phyloP scores from a whole-genome alignment of 2,113 vertebrate species.

The Zosterops borbonicus region DNA sequence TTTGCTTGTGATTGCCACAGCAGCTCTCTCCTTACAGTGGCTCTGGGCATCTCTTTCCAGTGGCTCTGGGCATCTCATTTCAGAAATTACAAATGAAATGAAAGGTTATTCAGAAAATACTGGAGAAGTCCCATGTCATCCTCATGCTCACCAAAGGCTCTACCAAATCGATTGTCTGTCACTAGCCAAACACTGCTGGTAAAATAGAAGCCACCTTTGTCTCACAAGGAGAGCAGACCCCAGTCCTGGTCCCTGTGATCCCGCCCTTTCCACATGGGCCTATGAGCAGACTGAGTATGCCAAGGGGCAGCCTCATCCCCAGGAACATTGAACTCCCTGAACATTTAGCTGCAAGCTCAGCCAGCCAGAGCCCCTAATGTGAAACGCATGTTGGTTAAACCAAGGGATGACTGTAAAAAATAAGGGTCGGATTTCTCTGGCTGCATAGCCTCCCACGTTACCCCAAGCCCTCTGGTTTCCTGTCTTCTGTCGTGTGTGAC shows the following conservation, averaged over 20 bases:
- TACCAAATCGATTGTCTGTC: not conserved
- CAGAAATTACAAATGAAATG: not conserved
- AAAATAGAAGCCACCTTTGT: not conserved
- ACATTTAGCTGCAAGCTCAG: not conserved
- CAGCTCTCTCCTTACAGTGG: not conserved
- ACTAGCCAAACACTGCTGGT: not conserved
- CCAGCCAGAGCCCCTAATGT: not conserved
- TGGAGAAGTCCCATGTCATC: not conserved
- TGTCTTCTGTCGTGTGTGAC: slow-evolving; percentile 38
- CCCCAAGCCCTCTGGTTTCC: slow-evolving; percentile 7
- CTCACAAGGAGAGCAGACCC: not conserved
- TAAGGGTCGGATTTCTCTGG: not conserved
- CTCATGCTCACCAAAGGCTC: not conserved
- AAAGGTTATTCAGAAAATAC: not conserved
- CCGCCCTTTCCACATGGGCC: fast-evolving
- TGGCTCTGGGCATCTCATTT: not conserved
- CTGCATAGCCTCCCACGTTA: slow-evolving; percentile 11
- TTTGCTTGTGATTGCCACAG: fast-evolving
- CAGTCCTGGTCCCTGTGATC: not conserved
- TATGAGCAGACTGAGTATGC: fast-evolving
- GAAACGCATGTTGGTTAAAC: not conserved
- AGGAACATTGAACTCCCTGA: not conserved
- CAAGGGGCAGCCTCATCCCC: not conserved
- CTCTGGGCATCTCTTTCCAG: not conserved
- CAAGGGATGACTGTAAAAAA: not conserved